Evolutionary conservation across 1,140 invertebrate genomes (phyloP), one percentile per base, ranked within the genome.

Genomic region (Rhyzopertha dominica): DNA sequence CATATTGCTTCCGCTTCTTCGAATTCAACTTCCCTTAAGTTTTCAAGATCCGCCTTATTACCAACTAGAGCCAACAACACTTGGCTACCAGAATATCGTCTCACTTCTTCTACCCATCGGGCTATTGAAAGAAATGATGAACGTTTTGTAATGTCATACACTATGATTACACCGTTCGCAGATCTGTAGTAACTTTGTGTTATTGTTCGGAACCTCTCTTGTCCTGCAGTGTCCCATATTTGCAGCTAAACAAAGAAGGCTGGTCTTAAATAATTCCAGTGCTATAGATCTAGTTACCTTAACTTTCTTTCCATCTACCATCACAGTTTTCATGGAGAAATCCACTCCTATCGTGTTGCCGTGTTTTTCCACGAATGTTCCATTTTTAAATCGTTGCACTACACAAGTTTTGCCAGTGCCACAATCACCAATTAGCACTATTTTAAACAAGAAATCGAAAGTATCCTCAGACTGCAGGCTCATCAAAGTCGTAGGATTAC

Each of bases 311-410:
- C 85, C 87, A 71, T 95, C 91, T 32, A 96, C 81, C 41, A 86
- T 75, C 5, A 96, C 77, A 16, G 90, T 95, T 79, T 95, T 95
- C 90, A 95, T 95, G 43, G 90, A 94, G 71, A 95, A 96, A 73
- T 96, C 93, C 18, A 96, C 92, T 35, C 92, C 92, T 59, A 96
- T 95, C 17, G 93, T 95, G 62, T 88, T 94, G 14, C 89, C 90
- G 69, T 95, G 91, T 56, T 84, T 79, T 72, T 95, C 91, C 43
- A 93, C 83, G 65, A 90, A 96, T 48, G 87, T 92, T 46, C 92
- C 92, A 41, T 89, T 89, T 68, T 91, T 92, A 68, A 96, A 91
- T 47, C 91, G 78, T 68, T 95, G 90, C 29, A 95, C 87, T 53
- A 92, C 83, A 63, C 85, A 88, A 43, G 86, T 90, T 72, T 90